A percentile compares a stretch with the other conserved stretches of the same genome.
These are phyloP conservation scores for Lampris incognitus DNA, from an alignment of 2,113 vertebrate species.

Conservation along the genomic window DNA sequence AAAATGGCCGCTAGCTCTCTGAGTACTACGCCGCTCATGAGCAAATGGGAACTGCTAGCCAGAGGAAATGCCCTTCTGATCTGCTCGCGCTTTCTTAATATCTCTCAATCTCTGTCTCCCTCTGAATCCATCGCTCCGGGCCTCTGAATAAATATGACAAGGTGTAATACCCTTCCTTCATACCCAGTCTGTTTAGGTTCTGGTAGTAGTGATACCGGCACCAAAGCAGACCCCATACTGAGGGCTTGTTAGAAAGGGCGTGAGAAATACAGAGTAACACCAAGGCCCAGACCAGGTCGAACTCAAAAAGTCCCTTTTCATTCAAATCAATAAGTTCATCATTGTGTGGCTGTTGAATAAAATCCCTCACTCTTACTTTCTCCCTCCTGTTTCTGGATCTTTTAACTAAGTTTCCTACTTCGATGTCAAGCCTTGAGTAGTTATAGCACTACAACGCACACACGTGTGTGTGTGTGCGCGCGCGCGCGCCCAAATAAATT, in stretches of 20 bases:
- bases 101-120: background rate
- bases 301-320: background rate
- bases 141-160: no score
- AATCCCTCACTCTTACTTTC: background rate
- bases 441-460: background rate
- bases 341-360: background rate
- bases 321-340: background rate
- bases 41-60: conserved; percentile 5
- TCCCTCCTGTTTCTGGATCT: background rate
- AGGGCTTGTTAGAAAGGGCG: background rate
- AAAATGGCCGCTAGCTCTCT: conserved; percentile 53
- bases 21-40: background rate
- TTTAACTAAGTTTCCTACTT: background rate
- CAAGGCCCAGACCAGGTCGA: background rate
- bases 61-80: background rate
- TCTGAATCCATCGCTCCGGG: background rate
- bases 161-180: background rate
- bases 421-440: no score
- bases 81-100: background rate
- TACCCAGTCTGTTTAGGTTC: conserved; percentile 19
- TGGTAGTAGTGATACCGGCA: no score
- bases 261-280: conserved; percentile 8
- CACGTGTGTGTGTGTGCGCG: background rate
- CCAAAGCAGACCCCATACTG: background rate
- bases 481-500: background rate